Evolutionary conservation across 92 coral and sea anemone species (phyloP), one percentile per base, ranked within the genome.

Genomic region (Epizoanthus rinbou): DNA sequence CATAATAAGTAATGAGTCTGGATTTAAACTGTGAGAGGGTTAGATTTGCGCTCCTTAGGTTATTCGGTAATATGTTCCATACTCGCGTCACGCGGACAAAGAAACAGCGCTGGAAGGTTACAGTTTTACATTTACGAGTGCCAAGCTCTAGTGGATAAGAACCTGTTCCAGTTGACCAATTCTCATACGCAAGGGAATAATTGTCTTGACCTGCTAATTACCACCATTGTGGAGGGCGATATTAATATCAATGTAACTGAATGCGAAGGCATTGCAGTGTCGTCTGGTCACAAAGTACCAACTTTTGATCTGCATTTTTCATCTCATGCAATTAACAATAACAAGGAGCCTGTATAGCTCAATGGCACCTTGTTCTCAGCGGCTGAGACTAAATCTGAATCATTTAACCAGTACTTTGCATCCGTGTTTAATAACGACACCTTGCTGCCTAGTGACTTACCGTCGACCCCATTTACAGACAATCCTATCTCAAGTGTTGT

Each of bases 401-500:
- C 82, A 6, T 84, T 88, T 58, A 88, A 88, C 50, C 39, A 35
- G 4, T 35, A 57, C 25, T 84, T 88, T 54, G 8, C 86, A 5
- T 74, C 88, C 10, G 91, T 82, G 8, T 88, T 85, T 62, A 88
- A 88, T 35, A 50, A 58, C 31, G 68, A 74, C 63, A 64, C 65
- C 13, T 43, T 57, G 19, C 69, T 85, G 41, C 90, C 83, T 10
- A 39, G 68, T 23, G 68, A 22, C 74, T 35, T 81, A 54, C 80
- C 60, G 15, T 35, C 85, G 23, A 16, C 81, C 14, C 76, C 81
- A n/a, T 86, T 47, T 65, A 64, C 89, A 17, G 64, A 63, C 69
- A 57, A 28, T 57, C 74, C 64, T 28, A 82, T 86, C 22, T 43
- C 81, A 25, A 28, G 35, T 5, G 59, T 80, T 25, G 43, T 31